Base-by-base conservation (phyloP, 2,888 invertebrate genomes). In the Cabera pusaria region DNA sequence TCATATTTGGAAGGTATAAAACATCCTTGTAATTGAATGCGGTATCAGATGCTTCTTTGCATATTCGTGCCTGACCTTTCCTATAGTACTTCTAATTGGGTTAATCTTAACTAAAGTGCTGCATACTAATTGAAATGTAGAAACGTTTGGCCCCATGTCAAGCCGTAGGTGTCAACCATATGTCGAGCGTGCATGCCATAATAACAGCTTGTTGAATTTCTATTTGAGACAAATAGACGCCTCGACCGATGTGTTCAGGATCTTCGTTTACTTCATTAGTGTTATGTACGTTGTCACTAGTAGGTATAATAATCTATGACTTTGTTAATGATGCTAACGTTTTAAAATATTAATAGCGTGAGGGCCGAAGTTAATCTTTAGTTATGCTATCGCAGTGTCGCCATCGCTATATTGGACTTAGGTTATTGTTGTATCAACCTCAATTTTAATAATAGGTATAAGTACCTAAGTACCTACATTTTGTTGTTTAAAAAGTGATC, bases 61-160 rank as follows among this genome's bases (percentile, higher is more conserved):
- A 43, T 38, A 27, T 27, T 40, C 41, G 35, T 42, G 35, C 40
- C 42, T 51, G 34, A 51, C 44, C 43, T 44, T 36, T 42, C 36
- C 31, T 28, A 33, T 24, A 37, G 31, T 34, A 34, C 37, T 23
- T 37, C 44, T 49, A 46, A 44, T 52, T 39, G 23, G 45, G 51
- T 39, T 52, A 48, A 53, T 53, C 46, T 48, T 33, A 33, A 35
- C 35, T 39, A 50, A 48, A 50, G 37, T 39, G 21, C 38, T 29
- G 42, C 42, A 48, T 50, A 41, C 46, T 48, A 40, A 53, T 49
- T 50, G 38, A 26, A 37, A 40, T 42, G 47, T 42, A 48, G 48
- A 53, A 53, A 53, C 42, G 44, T 11, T 50, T 53, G 53, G 53
- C 50, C 46, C 40, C 29, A 35, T 44, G 50, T 53, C 53, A 53